Evolutionary conservation across 2,113 vertebrate genomes (phyloP).

Genomic region (Sterna hirundo): DNA sequence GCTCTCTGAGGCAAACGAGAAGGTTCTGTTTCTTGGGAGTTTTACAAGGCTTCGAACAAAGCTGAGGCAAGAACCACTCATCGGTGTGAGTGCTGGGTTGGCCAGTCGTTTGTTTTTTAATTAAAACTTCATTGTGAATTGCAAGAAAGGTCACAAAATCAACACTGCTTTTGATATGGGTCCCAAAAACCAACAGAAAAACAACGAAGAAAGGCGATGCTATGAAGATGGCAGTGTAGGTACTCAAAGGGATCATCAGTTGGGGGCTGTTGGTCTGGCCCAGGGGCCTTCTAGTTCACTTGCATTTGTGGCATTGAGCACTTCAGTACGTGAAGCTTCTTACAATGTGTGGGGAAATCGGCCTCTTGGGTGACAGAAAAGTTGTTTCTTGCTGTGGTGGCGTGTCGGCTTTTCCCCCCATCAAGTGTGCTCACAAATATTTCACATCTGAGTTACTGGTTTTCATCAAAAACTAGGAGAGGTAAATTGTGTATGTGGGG

Average conservation of each 20-base stretch:
- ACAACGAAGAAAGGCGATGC: neutral
- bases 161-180: neutral
- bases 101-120: neutral
- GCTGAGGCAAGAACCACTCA: neutral
- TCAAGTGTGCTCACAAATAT: accelerated
- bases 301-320: neutral
- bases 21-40: neutral
- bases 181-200: neutral
- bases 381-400: neutral
- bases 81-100: neutral
- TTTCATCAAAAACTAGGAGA: neutral
- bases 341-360: neutral
- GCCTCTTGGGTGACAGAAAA: neutral
- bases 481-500: no score
- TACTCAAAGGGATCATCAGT: no score
- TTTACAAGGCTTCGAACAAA: no score
- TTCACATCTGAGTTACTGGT: neutral
- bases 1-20: neutral
- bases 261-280: neutral
- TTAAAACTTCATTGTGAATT: neutral
- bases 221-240: accelerated
- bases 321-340: no score
- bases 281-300: neutral
- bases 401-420: neutral
- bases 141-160: neutral